Evolutionary conservation across 2,797 vertebrate species (phyloP), one percentile per base, ranked within the genome.

Genomic region (Miichthys miiuy): DNA sequence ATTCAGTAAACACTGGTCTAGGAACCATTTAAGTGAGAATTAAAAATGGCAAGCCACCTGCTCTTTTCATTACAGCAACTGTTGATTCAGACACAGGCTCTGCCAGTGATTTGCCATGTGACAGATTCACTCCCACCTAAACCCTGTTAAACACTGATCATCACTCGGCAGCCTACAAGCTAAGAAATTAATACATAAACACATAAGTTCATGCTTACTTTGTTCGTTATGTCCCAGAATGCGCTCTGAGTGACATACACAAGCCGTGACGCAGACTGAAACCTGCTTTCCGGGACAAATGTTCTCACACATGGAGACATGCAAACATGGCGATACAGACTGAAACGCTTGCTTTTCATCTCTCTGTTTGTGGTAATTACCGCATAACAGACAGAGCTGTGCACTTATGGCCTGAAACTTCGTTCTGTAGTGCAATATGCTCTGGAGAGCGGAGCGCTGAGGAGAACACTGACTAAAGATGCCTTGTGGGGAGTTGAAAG

Each of bases 11-110:
- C 78, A 81, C 81, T 73, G 80, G 83, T 84, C 84, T 80, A 86
- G 85, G 81, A 91, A 83, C 71, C 67, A 80, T 93, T 91, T 87
- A 93, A 89, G 91, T 79, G 85, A 85, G 79, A 91, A 93, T 94
- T 91, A 90, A 91, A 94, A 93, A 93, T 88, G 89, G 88, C 91
- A 90, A 83, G 91, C 92, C 93, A 94, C 91, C 94, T 94, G 93
- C 84, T 94, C 87, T 78, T 86, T 90, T 92, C 85, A 90, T 91
- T 90, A 85, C 57, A 77, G 87, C 87, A 88, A 91, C 87, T 89
- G 89, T 90, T 92, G 85, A 90, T 90, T 90, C 81, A 84, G 72
- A 80, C 79, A 81, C 74, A 61, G 85, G 70, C 73, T 72, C 83
- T 72, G 87, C 74, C 81, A 76, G 76, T 83, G 80, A 90, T 88